Evolutionary conservation across 2,113 vertebrate genomes (phyloP).

Genomic region (Pica pica): DNA sequence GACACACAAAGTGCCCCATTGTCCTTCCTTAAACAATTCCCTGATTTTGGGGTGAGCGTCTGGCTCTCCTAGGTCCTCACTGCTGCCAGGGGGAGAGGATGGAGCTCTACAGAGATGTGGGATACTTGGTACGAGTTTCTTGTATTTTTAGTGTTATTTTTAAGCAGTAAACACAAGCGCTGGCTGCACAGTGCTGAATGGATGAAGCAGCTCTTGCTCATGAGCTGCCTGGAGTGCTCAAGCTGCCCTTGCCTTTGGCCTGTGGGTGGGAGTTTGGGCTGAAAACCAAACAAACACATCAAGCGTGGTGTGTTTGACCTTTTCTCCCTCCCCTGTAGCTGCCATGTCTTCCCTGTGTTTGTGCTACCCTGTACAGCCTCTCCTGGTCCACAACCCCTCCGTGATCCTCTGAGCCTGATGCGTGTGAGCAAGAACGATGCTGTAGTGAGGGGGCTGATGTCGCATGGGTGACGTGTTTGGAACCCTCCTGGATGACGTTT

Average conservation of each 20-base stretch:
- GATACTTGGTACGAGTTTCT: fast-evolving
- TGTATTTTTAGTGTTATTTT: fast-evolving
- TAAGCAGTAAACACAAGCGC: no score
- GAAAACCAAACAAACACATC: background rate
- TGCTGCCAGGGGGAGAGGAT: no score
- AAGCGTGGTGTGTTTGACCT: fast-evolving
- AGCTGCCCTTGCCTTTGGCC: background rate
- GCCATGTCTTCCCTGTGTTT: fast-evolving
- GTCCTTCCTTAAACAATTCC: background rate
- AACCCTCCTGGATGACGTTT: background rate
- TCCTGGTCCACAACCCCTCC: fast-evolving
- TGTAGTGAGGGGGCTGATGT: background rate
- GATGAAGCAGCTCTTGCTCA: background rate
- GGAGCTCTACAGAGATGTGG: background rate
- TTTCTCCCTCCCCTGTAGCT: background rate
- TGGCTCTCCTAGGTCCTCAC: no score
- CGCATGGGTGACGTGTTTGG: fast-evolving
- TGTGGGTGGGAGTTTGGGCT: background rate
- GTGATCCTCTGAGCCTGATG: background rate
- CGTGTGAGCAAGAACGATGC: fast-evolving
- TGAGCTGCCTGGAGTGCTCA: fast-evolving
- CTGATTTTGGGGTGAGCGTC: fast-evolving
- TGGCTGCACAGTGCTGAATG: background rate
- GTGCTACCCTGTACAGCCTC: background rate
- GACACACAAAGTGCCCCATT: fast-evolving